Conservation (phyloP, 2,113 vertebrate species). For the Sorex fumeus region DNA sequence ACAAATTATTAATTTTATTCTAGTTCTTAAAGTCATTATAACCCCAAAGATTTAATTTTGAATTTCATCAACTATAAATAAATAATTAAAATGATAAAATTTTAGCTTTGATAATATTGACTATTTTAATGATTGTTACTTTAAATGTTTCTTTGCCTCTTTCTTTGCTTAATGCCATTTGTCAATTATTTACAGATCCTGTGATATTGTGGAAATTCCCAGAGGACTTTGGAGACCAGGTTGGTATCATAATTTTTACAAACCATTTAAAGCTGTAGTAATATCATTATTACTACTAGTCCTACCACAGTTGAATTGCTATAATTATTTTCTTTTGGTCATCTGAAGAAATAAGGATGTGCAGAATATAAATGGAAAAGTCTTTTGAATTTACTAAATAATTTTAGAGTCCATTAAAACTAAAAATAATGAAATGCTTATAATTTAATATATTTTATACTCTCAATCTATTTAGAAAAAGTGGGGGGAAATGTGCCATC, state of each 20-base stretch:
- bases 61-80: neutral
- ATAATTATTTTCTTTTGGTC: constrained; percentile 1
- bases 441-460: neutral
- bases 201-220: constrained; percentile 99
- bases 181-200: constrained; percentile 99
- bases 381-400: neutral
- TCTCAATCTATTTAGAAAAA: neutral
- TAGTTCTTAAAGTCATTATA: constrained; percentile 40
- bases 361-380: neutral
- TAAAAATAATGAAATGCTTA: neutral
- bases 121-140: constrained; percentile 65
- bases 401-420: neutral
- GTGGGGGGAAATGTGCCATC: neutral
- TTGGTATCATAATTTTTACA: constrained; percentile 88
- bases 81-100: neutral
- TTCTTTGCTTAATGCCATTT: constrained; percentile 98
- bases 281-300: constrained; percentile 67
- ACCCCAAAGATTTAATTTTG: constrained; percentile 31
- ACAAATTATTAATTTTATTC: constrained; percentile 42
- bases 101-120: neutral
- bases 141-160: constrained; percentile 89
- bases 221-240: constrained; percentile 99
- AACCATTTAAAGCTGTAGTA: constrained; percentile 83
- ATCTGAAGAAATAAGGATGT: neutral
- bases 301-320: neutral